Percentiles rank a stretch among this genome's conserved stretches.
Evolutionary conservation across 2,113 vertebrate species (phyloP).

Genomic region (Pseudopodoces humilis): DNA sequence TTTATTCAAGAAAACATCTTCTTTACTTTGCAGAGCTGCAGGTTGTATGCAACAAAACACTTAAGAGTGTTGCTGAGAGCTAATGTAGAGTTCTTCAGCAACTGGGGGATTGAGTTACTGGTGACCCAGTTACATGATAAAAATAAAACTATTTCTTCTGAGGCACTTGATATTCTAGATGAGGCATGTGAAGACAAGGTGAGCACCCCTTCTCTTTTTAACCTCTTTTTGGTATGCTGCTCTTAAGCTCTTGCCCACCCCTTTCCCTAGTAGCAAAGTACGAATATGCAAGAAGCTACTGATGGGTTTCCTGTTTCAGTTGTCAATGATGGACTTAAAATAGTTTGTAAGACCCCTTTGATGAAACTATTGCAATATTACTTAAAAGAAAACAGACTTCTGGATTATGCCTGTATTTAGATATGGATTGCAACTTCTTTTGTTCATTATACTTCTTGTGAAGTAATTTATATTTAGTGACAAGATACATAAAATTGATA

Average conservation of each 20-base stretch:
- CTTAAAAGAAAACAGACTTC: background rate
- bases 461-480: background rate
- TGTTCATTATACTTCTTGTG: background rate
- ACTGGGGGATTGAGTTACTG: conserved; percentile 97
- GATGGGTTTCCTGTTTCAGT: background rate
- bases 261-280: background rate
- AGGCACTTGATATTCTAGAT: conserved; percentile 96
- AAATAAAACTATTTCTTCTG: conserved; percentile 92
- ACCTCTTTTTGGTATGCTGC: background rate
- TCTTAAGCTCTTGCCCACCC: background rate
- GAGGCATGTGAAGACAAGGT: conserved; percentile 99
- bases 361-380: background rate
- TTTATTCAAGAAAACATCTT: background rate
- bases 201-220: conserved; percentile 30
- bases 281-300: background rate
- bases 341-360: background rate
- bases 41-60: conserved; percentile 95
- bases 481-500: background rate
- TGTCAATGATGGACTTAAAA: background rate
- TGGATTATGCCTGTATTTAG: background rate
- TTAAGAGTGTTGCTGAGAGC: conserved; percentile 92
- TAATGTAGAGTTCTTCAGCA: conserved; percentile 97
- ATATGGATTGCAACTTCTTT: background rate
- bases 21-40: conserved; percentile 80
- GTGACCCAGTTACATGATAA: conserved; percentile 99